A percentile compares a stretch with the other conserved stretches of the same genome.
phyloP scores from a whole-genome alignment of 2,888 invertebrate genomes.

The Podabrus alpinus region DNA sequence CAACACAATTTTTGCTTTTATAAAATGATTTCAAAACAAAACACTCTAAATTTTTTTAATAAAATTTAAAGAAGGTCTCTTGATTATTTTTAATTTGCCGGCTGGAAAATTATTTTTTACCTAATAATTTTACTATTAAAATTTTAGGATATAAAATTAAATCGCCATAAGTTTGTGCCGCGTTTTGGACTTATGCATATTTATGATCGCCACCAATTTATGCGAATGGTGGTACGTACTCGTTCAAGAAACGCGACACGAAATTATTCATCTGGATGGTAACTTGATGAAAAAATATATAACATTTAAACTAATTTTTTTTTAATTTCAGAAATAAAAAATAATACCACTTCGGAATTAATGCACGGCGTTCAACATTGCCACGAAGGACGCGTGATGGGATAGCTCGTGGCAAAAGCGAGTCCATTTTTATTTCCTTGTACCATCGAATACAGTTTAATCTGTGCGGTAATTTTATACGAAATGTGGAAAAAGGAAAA shows the following conservation, averaged over 20 bases:
- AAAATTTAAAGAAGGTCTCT: too few relatives aligned
- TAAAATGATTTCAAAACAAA: too few relatives aligned
- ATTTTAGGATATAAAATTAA: constrained; percentile 63
- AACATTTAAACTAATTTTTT: background rate
- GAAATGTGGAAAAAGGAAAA: constrained; percentile 91
- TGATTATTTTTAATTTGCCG: too few relatives aligned
- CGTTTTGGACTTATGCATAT: constrained; percentile 93
- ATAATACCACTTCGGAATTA: constrained; percentile 4
- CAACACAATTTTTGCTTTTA: too few relatives aligned
- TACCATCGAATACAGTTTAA: constrained; percentile 91
- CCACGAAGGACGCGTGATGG: constrained; percentile 42
- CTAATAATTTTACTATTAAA: too few relatives aligned
- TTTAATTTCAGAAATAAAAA: constrained; percentile 7
- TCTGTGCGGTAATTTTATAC: constrained; percentile 93
- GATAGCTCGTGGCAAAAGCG: constrained; percentile 84
- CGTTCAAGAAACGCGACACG: constrained; percentile 86
- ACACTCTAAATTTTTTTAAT: too few relatives aligned
- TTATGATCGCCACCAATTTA: constrained; percentile 89
- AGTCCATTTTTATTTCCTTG: constrained; percentile 95
- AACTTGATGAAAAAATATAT: background rate
- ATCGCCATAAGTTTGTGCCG: constrained; percentile 71
- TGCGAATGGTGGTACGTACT: constrained; percentile 91
- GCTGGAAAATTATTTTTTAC: too few relatives aligned
- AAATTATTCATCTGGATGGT: constrained; percentile 72
- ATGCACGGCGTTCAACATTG: constrained; percentile 36